Conservation (phyloP, 92 coral and sea anemone species). For the Muricea muricata region DNA sequence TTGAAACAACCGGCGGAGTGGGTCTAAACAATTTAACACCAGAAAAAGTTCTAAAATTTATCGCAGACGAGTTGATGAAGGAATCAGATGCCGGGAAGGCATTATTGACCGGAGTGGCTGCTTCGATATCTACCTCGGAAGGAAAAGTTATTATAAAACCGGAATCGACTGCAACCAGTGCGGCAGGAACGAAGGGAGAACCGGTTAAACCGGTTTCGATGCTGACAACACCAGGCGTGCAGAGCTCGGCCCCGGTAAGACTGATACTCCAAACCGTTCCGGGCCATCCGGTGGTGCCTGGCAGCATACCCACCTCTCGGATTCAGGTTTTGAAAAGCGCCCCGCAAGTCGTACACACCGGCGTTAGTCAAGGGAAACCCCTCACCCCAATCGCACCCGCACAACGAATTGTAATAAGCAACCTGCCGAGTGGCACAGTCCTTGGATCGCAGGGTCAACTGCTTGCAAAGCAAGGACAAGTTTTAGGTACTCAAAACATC, state of each 20-base stretch:
- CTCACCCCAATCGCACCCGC: constrained; percentile 46
- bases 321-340: constrained; percentile 2
- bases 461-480: constrained; percentile 22
- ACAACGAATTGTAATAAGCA: constrained; percentile 33
- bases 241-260: constrained; percentile 24
- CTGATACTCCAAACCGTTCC: constrained; percentile 36
- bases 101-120: constrained; percentile 27
- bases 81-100: constrained; percentile 48
- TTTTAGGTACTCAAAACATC: not conserved
- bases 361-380: not conserved
- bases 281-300: constrained; percentile 21
- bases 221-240: constrained; percentile 3
- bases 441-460: constrained; percentile 31
- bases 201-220: constrained; percentile 31
- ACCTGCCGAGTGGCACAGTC: constrained; percentile 32
- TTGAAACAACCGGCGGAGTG: not conserved
- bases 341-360: constrained; percentile 10
- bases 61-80: constrained; percentile 43
- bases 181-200: not conserved
- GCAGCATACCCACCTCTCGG: not conserved
- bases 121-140: constrained; percentile 31
- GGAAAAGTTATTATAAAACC: constrained; percentile 20
- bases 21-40: constrained; percentile 6
- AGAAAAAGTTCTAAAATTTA: constrained; percentile 28
- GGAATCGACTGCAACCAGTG: not conserved